Evolutionary conservation across 1,140 invertebrate species (phyloP), one percentile per base, ranked within the genome.

Genomic region (Nautilus pompilius): DNA sequence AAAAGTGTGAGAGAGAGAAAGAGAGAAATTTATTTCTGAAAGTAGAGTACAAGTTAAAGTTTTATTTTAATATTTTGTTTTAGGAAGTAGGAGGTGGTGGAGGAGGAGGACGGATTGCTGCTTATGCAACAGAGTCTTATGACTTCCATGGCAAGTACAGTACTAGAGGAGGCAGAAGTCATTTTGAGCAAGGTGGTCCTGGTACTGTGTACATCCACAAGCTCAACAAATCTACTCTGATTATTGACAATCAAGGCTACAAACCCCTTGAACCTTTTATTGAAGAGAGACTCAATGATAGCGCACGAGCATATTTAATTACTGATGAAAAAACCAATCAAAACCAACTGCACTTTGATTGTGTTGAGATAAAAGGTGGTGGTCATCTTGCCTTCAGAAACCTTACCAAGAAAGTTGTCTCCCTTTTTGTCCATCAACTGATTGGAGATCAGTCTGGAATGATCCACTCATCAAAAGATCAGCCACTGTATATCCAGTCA

Each of bases 81-180:
- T 48, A 76, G 74, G 41, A 62, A 54, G 58, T 46, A 32, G 73
- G 73, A 49, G 75, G 75, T 45, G 75, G 73, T 28, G 75, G 71
- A n/a, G 75, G 75, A 13, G 75, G 75, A 33, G 75, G 75, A 5
- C 62, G 73, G 60, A 62, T 77, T 5, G 68, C 75, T 49, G 63
- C 74, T 0, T 66, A 60, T 29, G 66, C 65, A 2, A 59, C 62
- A 22, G 15, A 49, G 17, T 55, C 61, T 3, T 68, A 71, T 66
- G 65, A 24, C 3, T 77, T 61, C 66, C 48, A 66, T 13, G 75
- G 75, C 3, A 57, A 60, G 15, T 72, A 72, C 60, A 45, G 67
- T 33, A 69, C 75, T 1, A 69, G 67, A 60, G 75, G 75, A 34
- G 75, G 75, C 26, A 69, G 65, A 48, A 67, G 69, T 20, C 62